These are phyloP conservation scores for Enteromius paludinosus DNA, from an alignment of 2,797 vertebrate species.

Conservation along the genomic window DNA sequence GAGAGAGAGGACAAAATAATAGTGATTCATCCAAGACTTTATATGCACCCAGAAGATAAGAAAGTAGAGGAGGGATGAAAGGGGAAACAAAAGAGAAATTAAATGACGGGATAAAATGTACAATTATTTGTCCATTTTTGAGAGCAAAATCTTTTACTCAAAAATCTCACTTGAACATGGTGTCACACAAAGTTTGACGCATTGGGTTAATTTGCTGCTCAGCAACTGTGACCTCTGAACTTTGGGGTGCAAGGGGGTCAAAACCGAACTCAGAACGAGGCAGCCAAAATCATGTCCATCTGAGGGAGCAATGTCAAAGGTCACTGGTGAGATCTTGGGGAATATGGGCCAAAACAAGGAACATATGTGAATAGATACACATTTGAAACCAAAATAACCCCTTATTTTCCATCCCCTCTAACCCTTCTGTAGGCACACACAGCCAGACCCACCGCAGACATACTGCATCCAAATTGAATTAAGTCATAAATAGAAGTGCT, in stretches of 20 bases:
- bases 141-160: slow-evolving; percentile 61
- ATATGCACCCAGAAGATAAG: slow-evolving; percentile 8
- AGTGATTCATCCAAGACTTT: slow-evolving; percentile 22
- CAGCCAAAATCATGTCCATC: slow-evolving; percentile 83
- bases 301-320: slow-evolving; percentile 79
- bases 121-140: slow-evolving; percentile 51
- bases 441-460: slow-evolving; percentile 74
- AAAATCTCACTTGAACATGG: slow-evolving; percentile 76
- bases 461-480: slow-evolving; percentile 76
- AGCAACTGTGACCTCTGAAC: slow-evolving; percentile 79
- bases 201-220: slow-evolving; percentile 88
- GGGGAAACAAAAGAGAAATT: neutral
- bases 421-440: slow-evolving; percentile 25
- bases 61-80: neutral
- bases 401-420: slow-evolving; percentile 64
- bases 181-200: slow-evolving; percentile 84
- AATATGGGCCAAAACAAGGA: slow-evolving; percentile 82
- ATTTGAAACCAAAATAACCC: slow-evolving; percentile 80
- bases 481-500: slow-evolving; percentile 74
- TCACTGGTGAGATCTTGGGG: slow-evolving; percentile 72
- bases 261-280: slow-evolving; percentile 74
- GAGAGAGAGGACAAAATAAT: slow-evolving; percentile 37
- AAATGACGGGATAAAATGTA: slow-evolving; percentile 50
- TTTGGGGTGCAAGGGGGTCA: slow-evolving; percentile 72
- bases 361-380: slow-evolving; percentile 82